Conservation (phyloP, 1,140 invertebrate genomes). For the Drosophila littoralis region DNA sequence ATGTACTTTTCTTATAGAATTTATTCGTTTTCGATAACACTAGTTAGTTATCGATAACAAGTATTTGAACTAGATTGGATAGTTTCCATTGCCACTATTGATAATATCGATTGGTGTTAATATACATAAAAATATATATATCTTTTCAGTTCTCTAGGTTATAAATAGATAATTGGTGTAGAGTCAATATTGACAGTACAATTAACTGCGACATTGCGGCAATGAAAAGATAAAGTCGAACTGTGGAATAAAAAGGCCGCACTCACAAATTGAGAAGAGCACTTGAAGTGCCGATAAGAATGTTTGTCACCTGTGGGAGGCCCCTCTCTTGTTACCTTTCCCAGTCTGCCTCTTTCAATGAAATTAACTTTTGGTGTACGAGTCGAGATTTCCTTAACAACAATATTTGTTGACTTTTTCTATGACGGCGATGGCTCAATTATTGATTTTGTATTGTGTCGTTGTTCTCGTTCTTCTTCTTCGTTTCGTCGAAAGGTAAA, state of each 20-base stretch:
- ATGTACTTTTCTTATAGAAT: no score
- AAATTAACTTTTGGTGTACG: constrained; percentile 73
- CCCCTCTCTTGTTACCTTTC: not conserved
- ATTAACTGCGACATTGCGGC: constrained; percentile 48
- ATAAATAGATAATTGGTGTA: constrained; percentile 48
- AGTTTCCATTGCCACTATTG: not conserved
- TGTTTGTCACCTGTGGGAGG: constrained; percentile 60
- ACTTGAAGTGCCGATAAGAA: constrained; percentile 57
- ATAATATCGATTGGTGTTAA: not conserved
- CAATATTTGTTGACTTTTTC: constrained; percentile 57
- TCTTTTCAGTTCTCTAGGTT: constrained; percentile 3
- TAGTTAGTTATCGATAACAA: no score
- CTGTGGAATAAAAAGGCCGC: constrained; percentile 3
- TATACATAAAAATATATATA: no score
- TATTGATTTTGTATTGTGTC: constrained; percentile 47
- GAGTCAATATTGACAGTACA: constrained; percentile 42
- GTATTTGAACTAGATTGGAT: not conserved
- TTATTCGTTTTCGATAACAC: no score
- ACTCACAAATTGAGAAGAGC: constrained; percentile 1
- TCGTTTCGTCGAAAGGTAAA: constrained; percentile 14
- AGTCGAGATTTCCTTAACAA: constrained; percentile 59
- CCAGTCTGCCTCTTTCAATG: constrained; percentile 17
- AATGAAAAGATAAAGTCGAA: constrained; percentile 34
- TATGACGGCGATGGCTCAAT: constrained; percentile 39
- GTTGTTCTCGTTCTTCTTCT: not conserved